Percentiles rank a stretch among this genome's conserved stretches.
Conservation (phyloP, 2,888 invertebrate genomes). For the Spatulosminthurus flaviceps region DNA sequence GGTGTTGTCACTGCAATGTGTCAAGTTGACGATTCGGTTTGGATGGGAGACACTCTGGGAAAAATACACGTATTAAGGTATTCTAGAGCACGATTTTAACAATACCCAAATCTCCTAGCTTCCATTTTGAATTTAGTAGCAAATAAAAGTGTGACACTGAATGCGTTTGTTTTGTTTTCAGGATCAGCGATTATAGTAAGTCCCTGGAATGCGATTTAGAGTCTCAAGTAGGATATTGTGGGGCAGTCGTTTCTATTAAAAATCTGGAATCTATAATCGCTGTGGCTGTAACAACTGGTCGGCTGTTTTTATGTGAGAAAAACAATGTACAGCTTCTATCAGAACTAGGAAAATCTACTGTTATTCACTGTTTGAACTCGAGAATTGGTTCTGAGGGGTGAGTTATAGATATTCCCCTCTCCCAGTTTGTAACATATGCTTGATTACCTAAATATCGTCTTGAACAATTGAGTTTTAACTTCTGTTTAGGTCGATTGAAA, state of each 20-base stretch:
- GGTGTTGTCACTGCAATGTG: constrained; percentile 72
- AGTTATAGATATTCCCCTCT: not conserved
- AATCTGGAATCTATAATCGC: constrained; percentile 55
- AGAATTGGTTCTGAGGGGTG: constrained; percentile 56
- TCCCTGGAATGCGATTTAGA: constrained; percentile 58
- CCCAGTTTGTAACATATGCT: not conserved
- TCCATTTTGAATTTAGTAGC: not conserved
- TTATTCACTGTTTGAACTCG: constrained; percentile 60
- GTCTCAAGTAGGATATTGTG: constrained; percentile 61
- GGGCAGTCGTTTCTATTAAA: constrained; percentile 60
- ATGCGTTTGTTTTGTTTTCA: not conserved
- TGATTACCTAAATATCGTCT: not conserved
- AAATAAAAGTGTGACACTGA: not conserved
- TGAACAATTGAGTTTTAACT: not conserved
- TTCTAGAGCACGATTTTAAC: no score
- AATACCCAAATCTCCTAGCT: not conserved
- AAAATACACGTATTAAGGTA: constrained; percentile 82
- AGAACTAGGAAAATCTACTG: constrained; percentile 61
- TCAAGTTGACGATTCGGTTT: constrained; percentile 79
- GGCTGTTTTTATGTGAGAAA: constrained; percentile 61
- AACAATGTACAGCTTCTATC: constrained; percentile 55
- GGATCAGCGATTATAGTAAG: constrained; percentile 59
- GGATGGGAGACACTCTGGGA: constrained; percentile 91
- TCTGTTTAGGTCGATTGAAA: constrained; percentile 69
- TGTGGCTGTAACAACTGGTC: constrained; percentile 57